A percentile compares a stretch with the other conserved stretches of the same genome.
phyloP scores from a whole-genome alignment of 2,888 invertebrate species.

The Onchidella celtica region DNA sequence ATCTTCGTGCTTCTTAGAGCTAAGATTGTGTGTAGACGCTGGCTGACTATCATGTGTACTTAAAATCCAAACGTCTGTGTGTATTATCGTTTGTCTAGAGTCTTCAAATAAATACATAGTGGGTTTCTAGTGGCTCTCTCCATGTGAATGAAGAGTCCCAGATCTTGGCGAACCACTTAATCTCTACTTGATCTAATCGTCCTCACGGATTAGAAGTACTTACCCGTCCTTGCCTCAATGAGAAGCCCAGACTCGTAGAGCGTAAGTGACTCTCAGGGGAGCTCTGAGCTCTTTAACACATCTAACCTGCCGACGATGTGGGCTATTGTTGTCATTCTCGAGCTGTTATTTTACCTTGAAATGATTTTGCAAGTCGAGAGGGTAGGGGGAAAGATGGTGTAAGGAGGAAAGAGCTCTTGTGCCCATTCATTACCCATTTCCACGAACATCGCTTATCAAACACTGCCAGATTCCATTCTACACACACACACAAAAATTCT shows the following conservation, averaged over 20 bases:
- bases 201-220: slow-evolving; percentile 17
- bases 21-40: neutral
- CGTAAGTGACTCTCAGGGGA: slow-evolving; percentile 3
- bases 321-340: slow-evolving; percentile 2
- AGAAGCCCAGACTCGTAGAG: neutral
- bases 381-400: too few relatives aligned
- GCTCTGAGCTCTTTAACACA: neutral
- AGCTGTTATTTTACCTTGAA: neutral
- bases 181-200: slow-evolving; percentile 18
- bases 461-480: too few relatives aligned
- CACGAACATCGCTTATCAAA: too few relatives aligned
- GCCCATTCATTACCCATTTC: too few relatives aligned
- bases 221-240: slow-evolving; percentile 17
- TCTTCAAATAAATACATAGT: neutral
- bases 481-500: too few relatives aligned
- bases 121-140: neutral
- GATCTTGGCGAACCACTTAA: slow-evolving; percentile 13
- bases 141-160: neutral
- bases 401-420: too few relatives aligned
- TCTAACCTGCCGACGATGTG: neutral
- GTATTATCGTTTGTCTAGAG: slow-evolving; percentile 17
- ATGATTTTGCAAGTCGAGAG: neutral
- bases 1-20: neutral
- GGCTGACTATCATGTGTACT: neutral
- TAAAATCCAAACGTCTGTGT: neutral